Base-by-base conservation (phyloP, 2,888 invertebrate genomes). In the Salticus scenicus region DNA sequence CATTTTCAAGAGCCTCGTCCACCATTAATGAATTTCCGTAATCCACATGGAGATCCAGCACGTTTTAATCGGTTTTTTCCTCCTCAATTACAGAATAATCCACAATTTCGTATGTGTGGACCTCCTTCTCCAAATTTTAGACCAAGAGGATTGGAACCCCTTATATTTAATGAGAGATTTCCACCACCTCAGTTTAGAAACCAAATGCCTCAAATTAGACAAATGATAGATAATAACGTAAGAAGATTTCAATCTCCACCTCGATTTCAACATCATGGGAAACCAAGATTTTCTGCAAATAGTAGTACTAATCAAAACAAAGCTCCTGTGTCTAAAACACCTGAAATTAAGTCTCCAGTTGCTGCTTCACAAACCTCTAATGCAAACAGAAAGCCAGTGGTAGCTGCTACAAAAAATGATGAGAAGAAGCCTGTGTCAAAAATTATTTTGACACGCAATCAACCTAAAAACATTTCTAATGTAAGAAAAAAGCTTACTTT, bases 181-280 rank as follows among this genome's bases (percentile, higher is more conserved):
- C 83, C 76, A 17, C 72, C 66, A 5, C 82, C 71, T 0, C 82
- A 71, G 4, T 83, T 83, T 64, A 31, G 8, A 0, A 75, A 70
- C 30, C 81, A 69, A 12, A 63, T 74, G 70, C 57, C 31, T 27
- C 42, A 37, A n/a, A 42, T 69, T 10, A n/a, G 71, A 17, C 42
- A 24, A 4, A 42, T 66, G 5, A 57, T 66, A 47, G 76, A 51
- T 12, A 67, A 20, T 20, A 67, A 67, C 42, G 42, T 14, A 64
- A 64, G 7, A 33, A 31, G 76, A 24, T 76, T 76, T 72, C 81
- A 70, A 1, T 24, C 66, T 20, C 76, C 64, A 28, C 76, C 64
- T 8, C 71, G 66, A 1, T 83, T 83, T 51, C 31, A 66, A 14
- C 2, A 1, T 47, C 47, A 5, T 17, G n/a, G 2, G 2, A 47